Evolutionary conservation across 2,113 vertebrate species (phyloP).

Genomic region (Phaethornis superciliosus): DNA sequence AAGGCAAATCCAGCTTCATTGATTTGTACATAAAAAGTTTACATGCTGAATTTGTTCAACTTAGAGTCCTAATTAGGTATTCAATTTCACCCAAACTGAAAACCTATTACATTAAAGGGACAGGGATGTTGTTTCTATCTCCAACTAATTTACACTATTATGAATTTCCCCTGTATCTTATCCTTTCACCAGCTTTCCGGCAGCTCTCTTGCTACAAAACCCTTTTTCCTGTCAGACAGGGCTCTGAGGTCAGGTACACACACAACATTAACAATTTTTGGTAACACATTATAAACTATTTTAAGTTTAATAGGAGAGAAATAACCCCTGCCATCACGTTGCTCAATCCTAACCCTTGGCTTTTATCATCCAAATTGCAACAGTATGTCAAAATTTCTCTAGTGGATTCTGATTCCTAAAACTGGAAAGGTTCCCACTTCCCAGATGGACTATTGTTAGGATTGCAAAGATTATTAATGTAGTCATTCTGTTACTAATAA

Average conservation of each 20-base stretch:
- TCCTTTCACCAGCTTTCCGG: background rate
- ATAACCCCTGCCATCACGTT: background rate
- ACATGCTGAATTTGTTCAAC: background rate
- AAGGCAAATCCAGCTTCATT: background rate
- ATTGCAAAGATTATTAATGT: background rate
- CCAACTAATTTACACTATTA: background rate
- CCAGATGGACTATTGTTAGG: background rate
- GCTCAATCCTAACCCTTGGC: background rate
- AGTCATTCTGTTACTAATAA: background rate
- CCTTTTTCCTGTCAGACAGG: background rate
- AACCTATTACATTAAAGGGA: background rate
- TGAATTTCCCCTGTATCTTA: background rate
- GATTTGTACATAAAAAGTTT: background rate
- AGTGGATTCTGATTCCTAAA: background rate
- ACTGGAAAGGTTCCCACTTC: background rate
- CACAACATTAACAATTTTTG: background rate
- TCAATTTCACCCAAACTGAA: background rate
- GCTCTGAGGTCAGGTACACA: background rate
- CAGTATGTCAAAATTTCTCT: background rate
- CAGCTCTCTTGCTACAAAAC: background rate
- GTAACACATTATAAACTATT: background rate
- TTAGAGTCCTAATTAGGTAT: background rate
- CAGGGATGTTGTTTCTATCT: background rate
- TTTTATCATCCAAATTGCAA: fast-evolving
- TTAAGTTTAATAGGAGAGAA: background rate